Conservation (phyloP, 2,113 vertebrate genomes). For the Macrotus californicus region DNA sequence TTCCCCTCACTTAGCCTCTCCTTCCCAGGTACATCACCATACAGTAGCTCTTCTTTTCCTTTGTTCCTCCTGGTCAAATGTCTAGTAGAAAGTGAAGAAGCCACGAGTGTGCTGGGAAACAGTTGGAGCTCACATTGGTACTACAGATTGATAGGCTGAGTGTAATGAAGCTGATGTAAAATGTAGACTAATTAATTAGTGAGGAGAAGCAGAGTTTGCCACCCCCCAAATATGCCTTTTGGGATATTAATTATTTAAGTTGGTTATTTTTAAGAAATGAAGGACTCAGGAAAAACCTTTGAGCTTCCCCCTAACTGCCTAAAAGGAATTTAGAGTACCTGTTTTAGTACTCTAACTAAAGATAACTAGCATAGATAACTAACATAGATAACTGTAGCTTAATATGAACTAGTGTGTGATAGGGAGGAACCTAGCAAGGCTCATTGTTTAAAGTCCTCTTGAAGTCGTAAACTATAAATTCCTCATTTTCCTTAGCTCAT, state of each 20-base stretch:
- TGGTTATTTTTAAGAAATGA: not conserved
- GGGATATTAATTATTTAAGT: not conserved
- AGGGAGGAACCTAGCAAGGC: not conserved
- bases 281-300: not conserved
- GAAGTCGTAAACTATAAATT: not conserved
- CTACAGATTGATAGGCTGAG: not conserved
- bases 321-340: not conserved
- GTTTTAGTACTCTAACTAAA: too few relatives aligned
- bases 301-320: not conserved
- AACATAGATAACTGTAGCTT: not conserved
- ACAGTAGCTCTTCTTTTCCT: not conserved
- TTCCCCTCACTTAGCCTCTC: not conserved
- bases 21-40: not conserved
- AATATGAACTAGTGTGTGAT: not conserved
- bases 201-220: not conserved
- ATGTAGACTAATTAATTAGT: too few relatives aligned
- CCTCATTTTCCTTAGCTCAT: not conserved
- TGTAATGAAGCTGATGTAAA: not conserved
- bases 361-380: too few relatives aligned
- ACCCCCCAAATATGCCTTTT: not conserved
- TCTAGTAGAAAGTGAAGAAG: not conserved
- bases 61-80: not conserved
- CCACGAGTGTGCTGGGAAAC: not conserved
- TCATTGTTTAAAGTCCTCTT: not conserved
- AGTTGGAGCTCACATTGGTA: accelerated